These are phyloP conservation scores for Anisognathus igniventris DNA, from an alignment of 2,797 vertebrate genomes.

Conservation along the genomic window DNA sequence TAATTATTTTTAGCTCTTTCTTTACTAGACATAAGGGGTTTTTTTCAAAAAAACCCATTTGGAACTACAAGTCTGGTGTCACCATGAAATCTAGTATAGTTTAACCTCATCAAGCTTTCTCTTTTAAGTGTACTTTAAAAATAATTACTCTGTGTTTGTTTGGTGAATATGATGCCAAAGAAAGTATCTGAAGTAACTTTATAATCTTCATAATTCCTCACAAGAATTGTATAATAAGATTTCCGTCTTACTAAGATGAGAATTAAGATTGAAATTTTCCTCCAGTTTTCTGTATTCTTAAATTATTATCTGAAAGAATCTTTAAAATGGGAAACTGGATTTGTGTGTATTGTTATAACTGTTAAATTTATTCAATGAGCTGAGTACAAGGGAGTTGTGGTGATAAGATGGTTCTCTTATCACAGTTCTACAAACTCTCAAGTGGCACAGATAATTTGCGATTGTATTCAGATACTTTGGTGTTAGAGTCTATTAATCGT, in stretches of 20 bases:
- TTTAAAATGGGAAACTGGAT: neutral
- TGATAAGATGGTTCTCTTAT: neutral
- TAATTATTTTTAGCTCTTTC: conserved; percentile 23
- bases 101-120: neutral
- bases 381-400: neutral
- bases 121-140: conserved; percentile 20
- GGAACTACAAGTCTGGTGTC: neutral
- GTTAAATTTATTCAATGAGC: neutral
- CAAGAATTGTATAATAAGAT: neutral
- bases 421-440: neutral
- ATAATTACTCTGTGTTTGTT: neutral
- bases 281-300: neutral
- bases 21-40: neutral
- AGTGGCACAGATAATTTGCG: neutral
- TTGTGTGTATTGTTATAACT: neutral
- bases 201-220: neutral
- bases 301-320: neutral
- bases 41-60: neutral
- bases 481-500: neutral
- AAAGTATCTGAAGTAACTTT: conserved; percentile 6
- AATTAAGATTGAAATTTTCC: neutral
- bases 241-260: neutral
- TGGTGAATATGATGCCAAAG: conserved; percentile 51
- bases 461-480: neutral
- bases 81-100: neutral